Percentiles rank a stretch among this genome's conserved stretches.
Conservation (phyloP, 2,888 invertebrate species). For the Sepioteuthis lessoniana region DNA sequence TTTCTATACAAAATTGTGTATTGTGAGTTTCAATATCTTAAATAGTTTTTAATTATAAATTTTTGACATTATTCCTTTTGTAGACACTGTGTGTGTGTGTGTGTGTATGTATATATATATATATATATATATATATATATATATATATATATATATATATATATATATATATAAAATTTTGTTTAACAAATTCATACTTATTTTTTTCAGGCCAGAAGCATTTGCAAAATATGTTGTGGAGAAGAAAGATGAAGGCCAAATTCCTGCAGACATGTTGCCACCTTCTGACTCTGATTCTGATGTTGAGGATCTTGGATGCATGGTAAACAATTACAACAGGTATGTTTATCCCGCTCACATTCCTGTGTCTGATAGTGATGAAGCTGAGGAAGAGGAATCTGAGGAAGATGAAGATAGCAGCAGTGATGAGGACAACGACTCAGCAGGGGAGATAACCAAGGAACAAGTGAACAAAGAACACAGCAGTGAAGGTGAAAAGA, state of each 20-base stretch:
- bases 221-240: slow-evolving; percentile 57
- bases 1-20: no score
- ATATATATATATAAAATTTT: not conserved
- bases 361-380: slow-evolving; percentile 53
- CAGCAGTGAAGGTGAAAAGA: not conserved
- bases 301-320: slow-evolving; percentile 58
- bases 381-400: slow-evolving; percentile 57
- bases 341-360: slow-evolving; percentile 58
- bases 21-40: no score
- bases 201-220: slow-evolving; percentile 65
- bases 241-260: slow-evolving; percentile 58
- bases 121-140: no score
- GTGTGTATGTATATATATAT: no score
- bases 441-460: not conserved
- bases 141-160: not conserved
- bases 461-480: not conserved
- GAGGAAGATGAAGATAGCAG: slow-evolving; percentile 34
- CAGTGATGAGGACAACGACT: not conserved
- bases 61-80: no score
- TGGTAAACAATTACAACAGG: slow-evolving; percentile 66
- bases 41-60: no score
- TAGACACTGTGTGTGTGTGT: no score
- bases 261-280: slow-evolving; percentile 71
- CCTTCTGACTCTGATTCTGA: slow-evolving; percentile 65
- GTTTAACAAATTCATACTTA: not conserved